A percentile compares a stretch with the other conserved stretches of the same genome.
Conservation (phyloP, 2,113 vertebrate genomes). For the human (Homo sapiens) region DNA sequence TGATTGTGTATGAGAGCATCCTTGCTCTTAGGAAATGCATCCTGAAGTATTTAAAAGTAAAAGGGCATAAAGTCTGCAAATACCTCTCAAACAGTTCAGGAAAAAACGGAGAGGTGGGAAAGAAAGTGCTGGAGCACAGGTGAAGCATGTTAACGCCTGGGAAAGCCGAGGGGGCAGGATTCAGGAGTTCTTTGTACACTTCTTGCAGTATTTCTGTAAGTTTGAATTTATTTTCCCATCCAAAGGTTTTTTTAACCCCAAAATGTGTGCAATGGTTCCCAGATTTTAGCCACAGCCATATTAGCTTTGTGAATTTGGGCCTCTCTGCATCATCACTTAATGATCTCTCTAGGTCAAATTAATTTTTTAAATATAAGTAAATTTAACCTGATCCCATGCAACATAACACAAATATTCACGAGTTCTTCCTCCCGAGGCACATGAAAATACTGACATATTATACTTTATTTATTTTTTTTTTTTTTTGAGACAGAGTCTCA, state of each 20-base stretch:
- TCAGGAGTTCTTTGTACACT: neutral
- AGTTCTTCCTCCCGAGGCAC: neutral
- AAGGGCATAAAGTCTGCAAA: too few species aligned
- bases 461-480: neutral
- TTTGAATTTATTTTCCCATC: neutral
- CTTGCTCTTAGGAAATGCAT: neutral
- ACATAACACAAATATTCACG: neutral
- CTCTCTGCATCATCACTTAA: neutral
- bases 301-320: neutral
- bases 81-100: neutral
- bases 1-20: neutral
- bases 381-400: neutral
- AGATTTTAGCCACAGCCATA: neutral
- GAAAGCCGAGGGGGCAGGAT: accelerated
- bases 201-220: neutral
- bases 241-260: neutral
- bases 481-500: too few species aligned
- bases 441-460: neutral
- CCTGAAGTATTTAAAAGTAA: neutral
- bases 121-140: too few species aligned
- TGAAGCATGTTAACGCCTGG: accelerated
- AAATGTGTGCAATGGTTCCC: neutral
- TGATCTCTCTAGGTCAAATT: neutral
- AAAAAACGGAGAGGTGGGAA: neutral
- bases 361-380: neutral